phyloP scores from a whole-genome alignment of 2,888 invertebrate genomes.

The Drosophila nr. perissopoda region DNA sequence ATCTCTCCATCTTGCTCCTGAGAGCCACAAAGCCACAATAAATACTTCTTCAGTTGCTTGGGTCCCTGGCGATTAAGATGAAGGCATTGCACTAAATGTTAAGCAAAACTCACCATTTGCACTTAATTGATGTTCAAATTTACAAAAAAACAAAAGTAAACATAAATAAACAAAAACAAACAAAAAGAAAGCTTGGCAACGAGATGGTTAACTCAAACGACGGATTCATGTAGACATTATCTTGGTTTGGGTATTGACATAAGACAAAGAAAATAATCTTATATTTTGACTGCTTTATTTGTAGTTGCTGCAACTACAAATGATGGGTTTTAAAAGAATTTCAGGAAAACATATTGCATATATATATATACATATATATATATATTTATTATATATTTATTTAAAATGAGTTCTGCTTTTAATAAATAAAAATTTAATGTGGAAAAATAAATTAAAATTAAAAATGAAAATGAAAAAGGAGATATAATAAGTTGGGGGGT shows the following conservation, averaged over 20 bases:
- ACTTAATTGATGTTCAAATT: background rate
- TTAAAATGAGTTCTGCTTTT: background rate
- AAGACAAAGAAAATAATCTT: background rate
- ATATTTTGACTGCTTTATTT: background rate
- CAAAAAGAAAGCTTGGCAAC: background rate
- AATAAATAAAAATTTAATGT: background rate
- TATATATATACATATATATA: background rate
- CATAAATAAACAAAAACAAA: background rate
- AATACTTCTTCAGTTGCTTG: slow-evolving; percentile 9
- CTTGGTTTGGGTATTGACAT: no score
- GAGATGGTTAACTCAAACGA: background rate
- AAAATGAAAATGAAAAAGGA: background rate
- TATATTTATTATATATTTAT: background rate
- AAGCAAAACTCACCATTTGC: slow-evolving; percentile 2
- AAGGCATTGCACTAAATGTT: background rate
- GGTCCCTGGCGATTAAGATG: background rate
- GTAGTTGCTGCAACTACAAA: background rate
- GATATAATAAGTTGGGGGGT: background rate
- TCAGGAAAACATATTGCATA: background rate
- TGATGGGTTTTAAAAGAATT: background rate
- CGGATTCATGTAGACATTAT: background rate
- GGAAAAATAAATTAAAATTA: background rate
- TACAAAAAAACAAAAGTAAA: no score
- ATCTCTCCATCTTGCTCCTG: background rate
- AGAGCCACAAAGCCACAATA: slow-evolving; percentile 16